phyloP scores from a whole-genome alignment of 2,113 vertebrate species.

The Neotoma lepida region DNA sequence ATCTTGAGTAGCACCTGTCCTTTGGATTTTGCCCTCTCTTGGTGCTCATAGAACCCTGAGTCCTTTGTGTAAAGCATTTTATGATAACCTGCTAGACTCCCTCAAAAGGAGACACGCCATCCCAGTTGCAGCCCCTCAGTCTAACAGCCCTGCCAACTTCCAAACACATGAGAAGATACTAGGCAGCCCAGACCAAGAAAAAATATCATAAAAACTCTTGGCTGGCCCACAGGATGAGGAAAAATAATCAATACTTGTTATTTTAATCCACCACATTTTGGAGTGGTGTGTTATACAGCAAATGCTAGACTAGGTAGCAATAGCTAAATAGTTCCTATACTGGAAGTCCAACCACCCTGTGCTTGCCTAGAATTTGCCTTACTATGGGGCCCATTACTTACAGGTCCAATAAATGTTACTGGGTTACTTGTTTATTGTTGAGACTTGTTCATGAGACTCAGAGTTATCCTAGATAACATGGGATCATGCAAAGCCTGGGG shows the following conservation, averaged over 20 bases:
- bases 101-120: neutral
- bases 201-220: neutral
- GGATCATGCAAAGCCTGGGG: neutral
- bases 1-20: neutral
- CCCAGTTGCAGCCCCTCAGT: neutral
- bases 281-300: neutral
- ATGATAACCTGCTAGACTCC: neutral
- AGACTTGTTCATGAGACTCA: neutral
- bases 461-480: neutral
- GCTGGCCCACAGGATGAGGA: neutral
- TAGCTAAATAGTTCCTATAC: neutral
- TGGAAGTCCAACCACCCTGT: neutral
- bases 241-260: neutral
- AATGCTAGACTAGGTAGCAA: neutral
- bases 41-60: neutral
- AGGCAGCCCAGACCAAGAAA: neutral
- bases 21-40: neutral
- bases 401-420: neutral
- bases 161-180: neutral
- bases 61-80: neutral
- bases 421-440: neutral
- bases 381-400: neutral
- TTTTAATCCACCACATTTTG: neutral
- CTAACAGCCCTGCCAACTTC: neutral
- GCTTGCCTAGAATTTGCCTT: conserved; percentile 20